These are phyloP conservation scores for Nothobranchius furzeri DNA, from an alignment of 2,113 vertebrate genomes.

Conservation along the genomic window DNA sequence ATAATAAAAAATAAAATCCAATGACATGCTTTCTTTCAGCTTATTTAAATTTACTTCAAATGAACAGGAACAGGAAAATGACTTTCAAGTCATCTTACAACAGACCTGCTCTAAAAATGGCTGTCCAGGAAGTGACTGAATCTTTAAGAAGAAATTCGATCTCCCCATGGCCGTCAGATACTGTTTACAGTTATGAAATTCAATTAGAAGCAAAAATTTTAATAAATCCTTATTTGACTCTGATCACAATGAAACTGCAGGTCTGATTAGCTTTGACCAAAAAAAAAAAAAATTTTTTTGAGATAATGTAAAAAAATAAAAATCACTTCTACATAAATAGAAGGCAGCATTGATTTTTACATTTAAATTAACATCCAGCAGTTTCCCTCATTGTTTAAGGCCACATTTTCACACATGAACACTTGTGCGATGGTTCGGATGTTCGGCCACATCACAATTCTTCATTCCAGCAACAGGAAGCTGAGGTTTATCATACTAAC, in stretches of 20 bases:
- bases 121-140: background rate
- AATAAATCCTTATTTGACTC: too few species aligned
- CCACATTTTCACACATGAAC: constrained; percentile 20
- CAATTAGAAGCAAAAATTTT: too few species aligned
- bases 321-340: too few species aligned
- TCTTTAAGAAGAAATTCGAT: background rate
- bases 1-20: background rate
- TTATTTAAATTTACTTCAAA: background rate
- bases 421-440: constrained; percentile 1
- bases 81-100: too few species aligned
- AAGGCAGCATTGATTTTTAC: too few species aligned
- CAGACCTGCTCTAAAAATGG: too few species aligned
- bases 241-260: too few species aligned
- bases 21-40: background rate
- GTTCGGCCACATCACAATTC: background rate
- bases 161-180: too few species aligned
- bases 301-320: too few species aligned
- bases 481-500: background rate
- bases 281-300: too few species aligned
- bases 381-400: background rate
- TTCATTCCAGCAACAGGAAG: background rate
- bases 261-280: too few species aligned
- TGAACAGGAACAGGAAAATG: too few species aligned
- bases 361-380: background rate
- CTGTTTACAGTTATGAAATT: background rate